Percentiles rank a stretch among this genome's conserved stretches.
Evolutionary conservation across 2,113 vertebrate species (phyloP).

Genomic region (Mohoua ochrocephala): DNA sequence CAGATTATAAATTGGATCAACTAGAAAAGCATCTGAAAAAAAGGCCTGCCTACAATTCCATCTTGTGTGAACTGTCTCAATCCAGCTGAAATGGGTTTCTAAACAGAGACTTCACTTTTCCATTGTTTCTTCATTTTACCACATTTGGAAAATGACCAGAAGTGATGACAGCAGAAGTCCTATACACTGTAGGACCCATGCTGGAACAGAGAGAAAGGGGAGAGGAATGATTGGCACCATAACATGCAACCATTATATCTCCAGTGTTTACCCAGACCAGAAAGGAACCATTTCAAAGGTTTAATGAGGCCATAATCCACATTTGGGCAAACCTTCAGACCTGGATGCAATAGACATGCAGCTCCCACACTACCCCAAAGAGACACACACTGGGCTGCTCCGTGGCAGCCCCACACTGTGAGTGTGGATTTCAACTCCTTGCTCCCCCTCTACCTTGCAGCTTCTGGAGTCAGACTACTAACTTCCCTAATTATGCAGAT

Average conservation of each 20-base stretch:
- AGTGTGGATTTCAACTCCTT: neutral
- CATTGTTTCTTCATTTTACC: neutral
- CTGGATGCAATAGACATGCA: fast-evolving
- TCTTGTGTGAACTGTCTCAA: conserved; percentile 5
- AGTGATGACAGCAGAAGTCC: neutral
- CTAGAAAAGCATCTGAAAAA: conserved; percentile 42
- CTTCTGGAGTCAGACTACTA: neutral
- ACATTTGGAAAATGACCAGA: neutral
- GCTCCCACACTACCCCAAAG: neutral
- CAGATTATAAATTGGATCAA: conserved; percentile 57
- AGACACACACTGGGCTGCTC: neutral
- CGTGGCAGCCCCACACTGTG: neutral
- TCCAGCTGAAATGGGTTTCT: neutral
- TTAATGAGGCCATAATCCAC: neutral
- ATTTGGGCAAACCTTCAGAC: neutral
- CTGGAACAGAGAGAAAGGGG: neutral
- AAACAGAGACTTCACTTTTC: neutral
- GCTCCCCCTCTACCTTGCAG: neutral
- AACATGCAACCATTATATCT: neutral
- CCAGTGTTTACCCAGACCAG: neutral
- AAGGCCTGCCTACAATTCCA: neutral
- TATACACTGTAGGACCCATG: neutral
- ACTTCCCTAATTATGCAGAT: neutral
- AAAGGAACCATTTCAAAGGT: neutral
- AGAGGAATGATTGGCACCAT: neutral